Evolutionary conservation across 2,888 invertebrate genomes (phyloP).

Genomic region (Lasioglossum lativentre): DNA sequence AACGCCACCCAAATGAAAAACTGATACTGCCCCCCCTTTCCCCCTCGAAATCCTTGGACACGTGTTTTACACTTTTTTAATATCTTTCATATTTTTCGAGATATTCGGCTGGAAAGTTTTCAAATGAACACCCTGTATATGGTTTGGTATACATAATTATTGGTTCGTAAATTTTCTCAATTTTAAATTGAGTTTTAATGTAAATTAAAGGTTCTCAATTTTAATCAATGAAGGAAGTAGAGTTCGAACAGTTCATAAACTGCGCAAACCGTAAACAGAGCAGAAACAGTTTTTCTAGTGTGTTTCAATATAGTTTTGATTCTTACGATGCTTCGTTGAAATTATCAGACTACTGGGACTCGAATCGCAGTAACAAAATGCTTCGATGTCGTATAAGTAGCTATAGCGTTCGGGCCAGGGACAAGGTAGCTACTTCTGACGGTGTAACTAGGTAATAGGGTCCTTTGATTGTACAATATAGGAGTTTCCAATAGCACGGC

Average conservation of each 20-base stretch:
- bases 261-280: background rate
- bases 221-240: constrained; percentile 7
- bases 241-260: background rate
- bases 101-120: too few relatives aligned
- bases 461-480: background rate
- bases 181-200: too few relatives aligned
- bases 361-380: background rate
- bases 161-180: too few relatives aligned
- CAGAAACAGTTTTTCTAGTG: constrained; percentile 19
- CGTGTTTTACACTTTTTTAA: too few relatives aligned
- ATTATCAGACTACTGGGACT: constrained; percentile 28
- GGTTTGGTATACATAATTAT: too few relatives aligned
- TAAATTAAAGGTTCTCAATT: background rate
- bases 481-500: background rate
- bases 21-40: too few relatives aligned
- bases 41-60: too few relatives aligned
- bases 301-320: constrained; percentile 28
- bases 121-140: too few relatives aligned
- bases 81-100: too few relatives aligned
- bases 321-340: constrained; percentile 24
- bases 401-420: background rate
- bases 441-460: background rate
- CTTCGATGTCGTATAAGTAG: background rate
- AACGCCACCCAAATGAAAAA: too few relatives aligned
- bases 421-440: background rate